These are phyloP conservation scores for Remorina albescens DNA, from an alignment of 2,797 vertebrate genomes.

Conservation along the genomic window DNA sequence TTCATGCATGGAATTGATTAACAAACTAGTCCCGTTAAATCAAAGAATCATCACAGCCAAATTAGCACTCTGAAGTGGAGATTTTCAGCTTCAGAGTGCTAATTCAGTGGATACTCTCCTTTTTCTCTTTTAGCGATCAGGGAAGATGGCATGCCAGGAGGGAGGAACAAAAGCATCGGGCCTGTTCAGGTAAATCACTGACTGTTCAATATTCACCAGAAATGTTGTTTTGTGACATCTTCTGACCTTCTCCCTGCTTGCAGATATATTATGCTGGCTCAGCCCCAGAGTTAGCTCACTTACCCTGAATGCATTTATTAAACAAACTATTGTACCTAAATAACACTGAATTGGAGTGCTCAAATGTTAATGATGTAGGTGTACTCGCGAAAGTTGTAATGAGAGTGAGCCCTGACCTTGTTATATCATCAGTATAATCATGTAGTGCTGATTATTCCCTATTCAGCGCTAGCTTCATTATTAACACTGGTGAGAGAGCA, in stretches of 20 bases:
- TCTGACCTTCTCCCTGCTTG: not conserved
- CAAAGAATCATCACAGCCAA: not conserved
- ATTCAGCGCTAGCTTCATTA: slow-evolving; percentile 50
- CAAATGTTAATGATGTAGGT: slow-evolving; percentile 21
- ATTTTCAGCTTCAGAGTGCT: too few relatives aligned
- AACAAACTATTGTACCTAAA: slow-evolving; percentile 44
- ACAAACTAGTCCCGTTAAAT: not conserved
- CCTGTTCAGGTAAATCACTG: slow-evolving; percentile 93
- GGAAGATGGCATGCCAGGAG: slow-evolving; percentile 99
- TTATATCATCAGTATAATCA: slow-evolving; percentile 49
- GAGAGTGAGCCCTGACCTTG: slow-evolving; percentile 62
- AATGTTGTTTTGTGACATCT: slow-evolving; percentile 30
- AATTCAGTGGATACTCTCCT: slow-evolving; percentile 50
- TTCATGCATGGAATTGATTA: not conserved
- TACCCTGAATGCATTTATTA: slow-evolving; percentile 23
- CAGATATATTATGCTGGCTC: slow-evolving; percentile 1
- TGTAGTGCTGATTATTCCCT: slow-evolving; percentile 35
- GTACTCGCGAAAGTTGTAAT: slow-evolving; percentile 27
- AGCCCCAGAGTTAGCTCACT: slow-evolving; percentile 2
- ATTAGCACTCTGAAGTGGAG: not conserved
- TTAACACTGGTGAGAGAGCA: slow-evolving; percentile 31
- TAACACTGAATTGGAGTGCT: slow-evolving; percentile 33
- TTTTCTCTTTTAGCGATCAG: slow-evolving; percentile 90
- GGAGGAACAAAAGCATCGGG: slow-evolving; percentile 98
- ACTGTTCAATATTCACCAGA: not conserved